These are phyloP conservation scores for Labeo calbasu DNA, from an alignment of 2,797 vertebrate genomes.

Conservation along the genomic window DNA sequence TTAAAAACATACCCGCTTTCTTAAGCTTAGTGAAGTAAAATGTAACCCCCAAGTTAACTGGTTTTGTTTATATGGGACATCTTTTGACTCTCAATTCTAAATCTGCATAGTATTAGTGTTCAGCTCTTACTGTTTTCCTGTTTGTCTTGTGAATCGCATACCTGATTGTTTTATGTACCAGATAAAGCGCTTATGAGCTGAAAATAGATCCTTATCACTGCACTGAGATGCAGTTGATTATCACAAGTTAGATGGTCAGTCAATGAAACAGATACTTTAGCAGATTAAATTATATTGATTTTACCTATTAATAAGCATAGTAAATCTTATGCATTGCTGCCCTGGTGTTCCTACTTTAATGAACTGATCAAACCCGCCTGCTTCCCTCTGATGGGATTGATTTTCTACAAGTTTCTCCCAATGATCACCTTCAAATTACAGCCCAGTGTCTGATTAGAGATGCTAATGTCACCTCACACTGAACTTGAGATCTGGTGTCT, in stretches of 20 bases:
- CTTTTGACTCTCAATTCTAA: background rate
- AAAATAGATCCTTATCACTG: background rate
- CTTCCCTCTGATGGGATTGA: conserved; percentile 68
- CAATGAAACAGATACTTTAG: conserved; percentile 56
- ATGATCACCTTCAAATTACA: conserved; percentile 61
- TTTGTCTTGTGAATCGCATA: background rate
- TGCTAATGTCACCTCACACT: conserved; percentile 62
- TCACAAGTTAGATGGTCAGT: conserved; percentile 32
- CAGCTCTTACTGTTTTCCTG: background rate
- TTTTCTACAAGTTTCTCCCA: conserved; percentile 64
- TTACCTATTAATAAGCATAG: conserved; percentile 71
- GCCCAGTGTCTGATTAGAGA: conserved; percentile 52
- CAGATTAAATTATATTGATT: conserved; percentile 68
- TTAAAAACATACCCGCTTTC: background rate
- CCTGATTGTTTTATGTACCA: background rate
- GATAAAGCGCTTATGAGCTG: background rate
- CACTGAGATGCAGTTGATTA: background rate
- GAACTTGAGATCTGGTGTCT: conserved; percentile 34
- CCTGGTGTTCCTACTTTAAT: conserved; percentile 66
- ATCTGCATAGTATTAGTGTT: background rate
- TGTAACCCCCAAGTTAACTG: background rate
- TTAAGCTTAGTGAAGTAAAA: background rate
- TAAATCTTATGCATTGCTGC: conserved; percentile 69
- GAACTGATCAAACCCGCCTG: conserved; percentile 66
- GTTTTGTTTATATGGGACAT: background rate